These are phyloP conservation scores for Encarsia formosa DNA, from an alignment of 2,888 invertebrate genomes.

Conservation along the genomic window DNA sequence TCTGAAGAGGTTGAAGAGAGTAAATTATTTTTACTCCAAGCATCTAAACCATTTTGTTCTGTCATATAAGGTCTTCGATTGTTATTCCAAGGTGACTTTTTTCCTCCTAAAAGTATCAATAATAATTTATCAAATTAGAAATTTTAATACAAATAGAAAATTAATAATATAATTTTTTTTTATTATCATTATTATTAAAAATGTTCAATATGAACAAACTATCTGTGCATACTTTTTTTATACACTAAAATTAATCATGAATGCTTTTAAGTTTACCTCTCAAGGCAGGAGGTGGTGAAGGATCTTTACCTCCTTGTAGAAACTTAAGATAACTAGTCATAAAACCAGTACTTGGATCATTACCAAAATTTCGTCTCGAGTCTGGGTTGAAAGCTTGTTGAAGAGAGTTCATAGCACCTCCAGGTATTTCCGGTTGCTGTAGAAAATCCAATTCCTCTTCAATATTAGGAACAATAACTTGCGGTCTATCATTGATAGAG, in stretches of 20 bases:
- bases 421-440: constrained; percentile 38
- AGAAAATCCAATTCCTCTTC: constrained; percentile 83
- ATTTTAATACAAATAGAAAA: too few relatives aligned
- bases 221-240: too few relatives aligned
- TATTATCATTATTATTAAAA: too few relatives aligned
- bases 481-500: constrained; percentile 57
- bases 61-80: constrained; percentile 41
- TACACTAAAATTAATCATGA: too few relatives aligned
- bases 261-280: too few relatives aligned
- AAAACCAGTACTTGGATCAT: constrained; percentile 66
- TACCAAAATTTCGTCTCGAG: constrained; percentile 34
- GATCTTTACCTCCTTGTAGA: constrained; percentile 76
- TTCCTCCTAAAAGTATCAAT: constrained; percentile 39
- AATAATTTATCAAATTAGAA: too few relatives aligned
- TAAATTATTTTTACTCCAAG: constrained; percentile 37
- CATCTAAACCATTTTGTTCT: constrained; percentile 32
- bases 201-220: too few relatives aligned
- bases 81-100: constrained; percentile 64
- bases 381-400: constrained; percentile 32
- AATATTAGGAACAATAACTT: constrained; percentile 83
- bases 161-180: too few relatives aligned
- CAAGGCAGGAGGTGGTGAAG: constrained; percentile 72
- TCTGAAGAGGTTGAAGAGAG: constrained; percentile 44
- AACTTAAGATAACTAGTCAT: constrained; percentile 86
- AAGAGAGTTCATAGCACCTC: constrained; percentile 13